Base-by-base conservation (phyloP, 2,797 vertebrate species). In the Silurus lanzhouensis region DNA sequence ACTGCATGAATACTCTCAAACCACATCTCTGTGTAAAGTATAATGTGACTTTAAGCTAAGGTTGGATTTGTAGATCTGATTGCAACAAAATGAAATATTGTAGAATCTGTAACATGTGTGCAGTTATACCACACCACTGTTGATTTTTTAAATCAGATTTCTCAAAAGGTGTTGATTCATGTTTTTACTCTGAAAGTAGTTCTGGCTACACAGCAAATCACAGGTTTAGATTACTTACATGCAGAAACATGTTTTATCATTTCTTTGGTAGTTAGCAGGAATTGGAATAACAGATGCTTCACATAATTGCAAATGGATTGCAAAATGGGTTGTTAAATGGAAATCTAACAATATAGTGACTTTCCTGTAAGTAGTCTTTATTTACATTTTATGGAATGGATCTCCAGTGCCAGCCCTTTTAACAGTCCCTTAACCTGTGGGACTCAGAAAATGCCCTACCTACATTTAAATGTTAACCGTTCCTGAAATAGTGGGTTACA, bases 21-120 rank as follows among this genome's bases (percentile, higher is more conserved):
- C 20, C 58, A 77, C 17, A 58, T 77, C 55, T 31, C 25, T 60
- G 25, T 58, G 55, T 52, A 77, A 79, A 79, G 58, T 79, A n/a
- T 61, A 44, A 79, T 63, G 61, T 38, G n/a, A 64, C 15, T 74
- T 31, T 25, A 74, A 52, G 27, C 38, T 13, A 58, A 20, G 67
- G 67, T 22, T 74, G 44, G 58, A 27, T 61, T 70, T 83, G 64
- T 19, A 48, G 82, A 74, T 63, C 70, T 27, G 68, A 17, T 20
- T 12, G 67, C 44, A 76, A 55, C 72, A 75, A 20, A 44, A 78
- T 22, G 17, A 61, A 7, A 44, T 75, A 25, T 6, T 4, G 22
- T 14, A 22, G 17, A 5, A 38, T 61, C 22, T 57, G 48, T 57
- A 57, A 48, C 25, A 76, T 27, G 8, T 5, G 74, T 76, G 74